Conservation (phyloP, 1,140 invertebrate species). For the Leptopilina clavipes region DNA sequence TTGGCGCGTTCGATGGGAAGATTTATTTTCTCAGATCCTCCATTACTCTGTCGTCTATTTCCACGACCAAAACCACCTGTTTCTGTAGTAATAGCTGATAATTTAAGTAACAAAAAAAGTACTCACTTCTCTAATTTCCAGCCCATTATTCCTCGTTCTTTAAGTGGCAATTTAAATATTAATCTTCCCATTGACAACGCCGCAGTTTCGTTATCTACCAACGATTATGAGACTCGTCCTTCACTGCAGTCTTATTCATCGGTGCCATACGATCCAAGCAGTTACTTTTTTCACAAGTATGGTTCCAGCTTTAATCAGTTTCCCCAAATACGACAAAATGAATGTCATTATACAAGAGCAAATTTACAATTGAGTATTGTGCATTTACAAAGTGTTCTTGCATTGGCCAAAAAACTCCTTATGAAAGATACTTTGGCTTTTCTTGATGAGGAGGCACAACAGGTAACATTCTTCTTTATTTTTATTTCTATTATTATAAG, state of each 20-base stretch:
- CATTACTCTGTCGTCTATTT: conserved; percentile 91
- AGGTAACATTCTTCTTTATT: conserved; percentile 78
- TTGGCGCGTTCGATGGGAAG: conserved; percentile 91
- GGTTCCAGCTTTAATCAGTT: conserved; percentile 95
- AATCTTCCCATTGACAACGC: conserved; percentile 62
- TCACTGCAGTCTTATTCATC: conserved; percentile 80
- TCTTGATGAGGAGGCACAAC: conserved; percentile 89
- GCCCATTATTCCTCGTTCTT: conserved; percentile 93
- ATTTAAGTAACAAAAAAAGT: conserved; percentile 77
- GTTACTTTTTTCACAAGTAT: conserved; percentile 92
- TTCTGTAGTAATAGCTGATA: conserved; percentile 62
- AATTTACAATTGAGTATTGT: conserved; percentile 82
- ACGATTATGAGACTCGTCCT: conserved; percentile 69
- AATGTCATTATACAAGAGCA: conserved; percentile 79
- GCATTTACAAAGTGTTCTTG: conserved; percentile 86
- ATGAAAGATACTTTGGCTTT: conserved; percentile 88
- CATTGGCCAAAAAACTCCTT: conserved; percentile 90
- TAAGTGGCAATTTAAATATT: conserved; percentile 88
- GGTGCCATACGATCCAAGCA: conserved; percentile 85
- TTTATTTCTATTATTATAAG: too few relatives aligned
- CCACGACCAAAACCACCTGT: conserved; percentile 82
- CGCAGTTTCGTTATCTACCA: conserved; percentile 60
- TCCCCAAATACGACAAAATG: conserved; percentile 84
- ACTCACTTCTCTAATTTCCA: conserved; percentile 82
- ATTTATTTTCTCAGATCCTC: conserved; percentile 83